These are phyloP conservation scores for Acrossocheilus fasciatus DNA, from an alignment of 2,797 vertebrate species.

Conservation along the genomic window DNA sequence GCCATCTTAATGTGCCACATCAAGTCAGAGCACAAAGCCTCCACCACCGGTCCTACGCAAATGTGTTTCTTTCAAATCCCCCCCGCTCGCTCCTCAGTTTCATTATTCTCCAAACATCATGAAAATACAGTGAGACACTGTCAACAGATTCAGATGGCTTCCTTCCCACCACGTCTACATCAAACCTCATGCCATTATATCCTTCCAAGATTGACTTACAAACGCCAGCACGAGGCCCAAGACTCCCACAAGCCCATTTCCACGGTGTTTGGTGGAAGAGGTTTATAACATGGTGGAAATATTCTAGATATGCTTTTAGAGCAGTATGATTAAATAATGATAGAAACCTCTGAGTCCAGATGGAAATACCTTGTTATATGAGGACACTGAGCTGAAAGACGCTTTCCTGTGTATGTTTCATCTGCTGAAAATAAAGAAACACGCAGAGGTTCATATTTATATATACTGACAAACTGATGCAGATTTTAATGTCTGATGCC, in stretches of 20 bases:
- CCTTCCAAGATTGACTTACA: constrained; percentile 33
- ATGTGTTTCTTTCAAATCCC: constrained; percentile 26
- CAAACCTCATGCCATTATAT: constrained; percentile 36
- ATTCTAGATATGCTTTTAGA: background rate
- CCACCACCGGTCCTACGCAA: constrained; percentile 15
- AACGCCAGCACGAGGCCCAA: background rate
- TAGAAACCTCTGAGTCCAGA: background rate
- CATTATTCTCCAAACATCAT: constrained; percentile 43
- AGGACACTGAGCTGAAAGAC: background rate
- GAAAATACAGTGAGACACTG: constrained; percentile 37
- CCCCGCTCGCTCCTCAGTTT: constrained; percentile 3
- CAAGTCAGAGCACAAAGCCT: constrained; percentile 35
- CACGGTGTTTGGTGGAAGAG: background rate
- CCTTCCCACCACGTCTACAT: constrained; percentile 40
- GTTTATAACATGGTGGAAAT: background rate
- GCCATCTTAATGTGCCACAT: constrained; percentile 43
- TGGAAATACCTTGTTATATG: background rate
- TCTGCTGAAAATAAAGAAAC: background rate
- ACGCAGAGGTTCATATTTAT: background rate
- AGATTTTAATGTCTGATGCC: background rate
- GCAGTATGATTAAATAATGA: constrained; percentile 2
- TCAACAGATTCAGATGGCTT: constrained; percentile 49
- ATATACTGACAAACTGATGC: background rate
- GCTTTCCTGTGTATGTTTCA: background rate
- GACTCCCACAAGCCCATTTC: constrained; percentile 11